Evolutionary conservation across 2,888 invertebrate species (phyloP), one percentile per base, ranked within the genome.

Genomic region (Stegana nigrithorax): DNA sequence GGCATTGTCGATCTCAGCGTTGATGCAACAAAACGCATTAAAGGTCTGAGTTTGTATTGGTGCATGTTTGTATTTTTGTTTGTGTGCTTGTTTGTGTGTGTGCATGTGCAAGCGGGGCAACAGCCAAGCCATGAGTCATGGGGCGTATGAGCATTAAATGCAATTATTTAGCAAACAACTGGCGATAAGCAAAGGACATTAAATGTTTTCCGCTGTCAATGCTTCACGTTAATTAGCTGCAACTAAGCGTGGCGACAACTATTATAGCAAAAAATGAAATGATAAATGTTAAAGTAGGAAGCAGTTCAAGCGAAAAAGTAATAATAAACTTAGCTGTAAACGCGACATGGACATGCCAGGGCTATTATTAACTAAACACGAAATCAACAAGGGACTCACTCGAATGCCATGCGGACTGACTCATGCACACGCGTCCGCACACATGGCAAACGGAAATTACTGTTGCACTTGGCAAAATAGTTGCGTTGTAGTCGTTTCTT

Each of bases 1-100:
- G 84, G 85, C 72, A 73, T 82, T 75, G 84, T 84, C 76, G 84
- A 84, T 80, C 83, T 85, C 63, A 80, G 81, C 72, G 84, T 85
- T 71, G 83, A 84, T 74, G 80, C 84, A 70, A 82, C 83, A 63
- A 85, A 84, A 73, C 81, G 84, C 66, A 84, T 85, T 75, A 84
- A 84, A 83, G 84, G 85, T 85, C 64, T 73, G 67, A 39, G 29
- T 57, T 8, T 36, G 2, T 39, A 2, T 39, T n/a, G n/a, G 39
- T 39, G 39, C 17, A 17, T 36, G 36, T 36, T 10, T 36, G 36
- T 7, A 29, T 29, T 7, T 7, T 29, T 29, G 6, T 29, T 29
- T 29, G 29, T 7, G 10, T 7, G 10, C 6, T 7, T 29, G 12
- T 36, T 8, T 14, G 19, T 47, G 21, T 26, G 17, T 51, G 21